Percentiles rank a stretch among this genome's conserved stretches.
Evolutionary conservation across 2,888 invertebrate species (phyloP).

Genomic region (Taenaris catops): DNA sequence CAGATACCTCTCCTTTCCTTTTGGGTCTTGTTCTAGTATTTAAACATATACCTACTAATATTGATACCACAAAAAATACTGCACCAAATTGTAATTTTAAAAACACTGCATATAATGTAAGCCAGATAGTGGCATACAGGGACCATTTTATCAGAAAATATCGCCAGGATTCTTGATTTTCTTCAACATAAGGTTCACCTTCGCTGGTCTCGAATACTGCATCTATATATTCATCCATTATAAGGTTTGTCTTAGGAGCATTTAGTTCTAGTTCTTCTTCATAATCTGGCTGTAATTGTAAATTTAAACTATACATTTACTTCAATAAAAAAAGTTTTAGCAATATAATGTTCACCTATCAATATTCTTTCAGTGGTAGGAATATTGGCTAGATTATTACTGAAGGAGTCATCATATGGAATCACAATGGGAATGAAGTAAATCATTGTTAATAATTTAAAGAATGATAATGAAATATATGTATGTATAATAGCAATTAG

Average conservation of each 20-base stretch:
- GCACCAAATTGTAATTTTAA: constrained; percentile 93
- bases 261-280: constrained; percentile 31
- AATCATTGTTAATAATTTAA: no score
- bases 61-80: constrained; percentile 91
- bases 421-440: no score
- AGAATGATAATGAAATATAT: no score
- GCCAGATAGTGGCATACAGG: constrained; percentile 87
- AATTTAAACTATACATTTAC: no score
- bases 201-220: constrained; percentile 42
- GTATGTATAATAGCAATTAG: no score
- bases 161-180: constrained; percentile 46
- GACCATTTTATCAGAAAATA: constrained; percentile 51
- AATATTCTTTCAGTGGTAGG: no score
- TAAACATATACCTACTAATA: constrained; percentile 87
- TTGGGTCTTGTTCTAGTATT: constrained; percentile 90
- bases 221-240: constrained; percentile 38
- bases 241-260: constrained; percentile 20
- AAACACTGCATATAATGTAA: constrained; percentile 85
- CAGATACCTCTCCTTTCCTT: constrained; percentile 88
- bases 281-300: constrained; percentile 49
- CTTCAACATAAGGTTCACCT: constrained; percentile 41
- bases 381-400: no score
- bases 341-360: no score
- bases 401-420: no score
- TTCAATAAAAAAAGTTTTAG: no score